Conservation (phyloP, 2,888 invertebrate species). For the Cephus runcator region DNA sequence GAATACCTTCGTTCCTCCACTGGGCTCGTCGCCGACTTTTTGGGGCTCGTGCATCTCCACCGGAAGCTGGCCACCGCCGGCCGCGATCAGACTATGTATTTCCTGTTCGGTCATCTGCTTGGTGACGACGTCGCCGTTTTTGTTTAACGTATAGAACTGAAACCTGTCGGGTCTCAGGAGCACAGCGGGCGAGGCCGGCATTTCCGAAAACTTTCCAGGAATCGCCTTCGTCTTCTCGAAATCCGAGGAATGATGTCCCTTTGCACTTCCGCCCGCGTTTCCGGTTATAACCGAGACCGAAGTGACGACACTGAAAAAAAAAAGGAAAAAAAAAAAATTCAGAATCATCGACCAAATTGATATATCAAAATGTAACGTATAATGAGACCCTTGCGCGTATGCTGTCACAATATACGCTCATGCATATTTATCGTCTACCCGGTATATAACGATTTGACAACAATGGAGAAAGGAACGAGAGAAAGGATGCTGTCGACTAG, state of each 20-base stretch:
- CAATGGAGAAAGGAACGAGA: background rate
- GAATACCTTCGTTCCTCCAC: conserved; percentile 50
- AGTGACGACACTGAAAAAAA: conserved; percentile 71
- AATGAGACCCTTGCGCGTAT: too few species aligned
- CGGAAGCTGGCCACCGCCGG: conserved; percentile 72
- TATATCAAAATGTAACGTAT: background rate
- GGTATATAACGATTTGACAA: background rate
- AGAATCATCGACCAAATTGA: background rate
- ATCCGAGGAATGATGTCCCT: conserved; percentile 42
- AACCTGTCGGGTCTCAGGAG: conserved; percentile 85
- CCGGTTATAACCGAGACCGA: conserved; percentile 73
- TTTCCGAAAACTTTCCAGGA: conserved; percentile 52
- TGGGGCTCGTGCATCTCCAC: conserved; percentile 52
- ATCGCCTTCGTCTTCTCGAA: conserved; percentile 70
- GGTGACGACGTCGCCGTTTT: conserved; percentile 84
- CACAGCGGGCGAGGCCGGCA: conserved; percentile 76
- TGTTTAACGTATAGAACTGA: conserved; percentile 89
- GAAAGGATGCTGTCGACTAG: background rate
- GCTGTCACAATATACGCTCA: background rate
- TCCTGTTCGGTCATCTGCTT: conserved; percentile 86
- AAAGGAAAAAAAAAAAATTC: background rate
- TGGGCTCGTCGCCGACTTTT: conserved; percentile 41
- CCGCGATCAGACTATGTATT: conserved; percentile 86
- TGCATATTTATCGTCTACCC: background rate
- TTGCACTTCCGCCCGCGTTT: conserved; percentile 68